phyloP scores from a whole-genome alignment of 2,797 vertebrate species.

The Dendrocincla tyrannina region DNA sequence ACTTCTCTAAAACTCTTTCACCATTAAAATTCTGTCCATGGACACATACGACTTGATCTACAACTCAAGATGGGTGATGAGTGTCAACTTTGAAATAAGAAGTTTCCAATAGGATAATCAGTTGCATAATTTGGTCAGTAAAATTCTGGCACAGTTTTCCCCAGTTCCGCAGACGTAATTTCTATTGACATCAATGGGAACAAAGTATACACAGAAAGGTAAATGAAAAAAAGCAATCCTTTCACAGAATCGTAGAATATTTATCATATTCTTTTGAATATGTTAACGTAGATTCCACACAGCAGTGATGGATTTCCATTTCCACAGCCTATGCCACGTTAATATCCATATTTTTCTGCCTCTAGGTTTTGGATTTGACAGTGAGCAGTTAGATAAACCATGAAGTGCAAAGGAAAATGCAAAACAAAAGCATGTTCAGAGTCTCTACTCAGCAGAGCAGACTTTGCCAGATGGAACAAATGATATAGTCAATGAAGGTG shows the following conservation, averaged over 20 bases:
- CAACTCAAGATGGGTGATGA: neutral
- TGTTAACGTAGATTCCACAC: neutral
- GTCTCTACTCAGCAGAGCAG: neutral
- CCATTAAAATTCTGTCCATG: neutral
- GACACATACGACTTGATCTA: neutral
- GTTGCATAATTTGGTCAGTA: neutral
- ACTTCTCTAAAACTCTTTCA: neutral
- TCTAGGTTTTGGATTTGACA: slow-evolving; percentile 2
- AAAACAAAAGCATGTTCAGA: neutral
- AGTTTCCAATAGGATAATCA: neutral
- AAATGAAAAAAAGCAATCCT: neutral
- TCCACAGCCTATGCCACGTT: neutral
- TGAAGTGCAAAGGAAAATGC: neutral
- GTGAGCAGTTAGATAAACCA: neutral
- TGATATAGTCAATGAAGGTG: slow-evolving; percentile 20
- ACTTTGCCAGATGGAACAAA: slow-evolving; percentile 2
- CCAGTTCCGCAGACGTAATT: neutral
- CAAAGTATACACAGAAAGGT: neutral
- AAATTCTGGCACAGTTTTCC: neutral
- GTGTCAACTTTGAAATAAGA: neutral
- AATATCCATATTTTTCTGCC: slow-evolving; percentile 15
- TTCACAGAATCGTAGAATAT: neutral
- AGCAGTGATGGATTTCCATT: neutral
- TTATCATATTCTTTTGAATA: neutral
- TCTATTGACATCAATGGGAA: neutral